Evolutionary conservation across 2,888 invertebrate genomes (phyloP), one percentile per base, ranked within the genome.

Genomic region (Neoitamus cyanurus): DNA sequence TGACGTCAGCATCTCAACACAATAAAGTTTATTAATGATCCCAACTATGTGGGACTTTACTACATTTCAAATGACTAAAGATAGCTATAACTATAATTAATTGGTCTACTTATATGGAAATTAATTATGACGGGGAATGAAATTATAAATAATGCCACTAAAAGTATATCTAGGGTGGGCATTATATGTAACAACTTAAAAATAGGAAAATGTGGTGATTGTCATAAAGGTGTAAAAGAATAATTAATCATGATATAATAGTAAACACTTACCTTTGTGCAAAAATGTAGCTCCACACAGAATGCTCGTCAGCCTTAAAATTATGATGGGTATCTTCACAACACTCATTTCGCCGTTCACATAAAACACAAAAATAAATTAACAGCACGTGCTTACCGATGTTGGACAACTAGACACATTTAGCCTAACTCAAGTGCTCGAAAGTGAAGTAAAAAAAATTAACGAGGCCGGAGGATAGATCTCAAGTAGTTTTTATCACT

Each of bases 311-410:
- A 77, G 30, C 11, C 28, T 77, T 42, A 77, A 42, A 77, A 77
- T 46, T 46, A 77, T 42, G 3, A 77, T 73, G 28, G 25, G 46
- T 1, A 77, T 42, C 46, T 77, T 42, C 42, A 77, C 77, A 77
- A 77, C 77, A 77, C 46, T 77, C 77, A 77, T 77, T 77, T 77
- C 77, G 77, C 25, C 42, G 46, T 25, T 42, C 37, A 77, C 77
- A 70, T 70, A 70, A 70, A n/a, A 70, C 6, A 70, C 34, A 31
- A 20, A 58, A 70, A 30, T 70, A 70, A 70, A 70, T 58, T 58
- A 58, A n/a, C 70, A 70, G 34, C 70, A 70, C 70, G 28, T 70
- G 30, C 31, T 11, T 70, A 31, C 30, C n/a, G 31, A 70, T 31
- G 30, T 34, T 13, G 70, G 20, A 58, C 30, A 70, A 70, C 34